Base-by-base conservation (phyloP, 2,113 vertebrate species). In the Hemicordylus capensis region DNA sequence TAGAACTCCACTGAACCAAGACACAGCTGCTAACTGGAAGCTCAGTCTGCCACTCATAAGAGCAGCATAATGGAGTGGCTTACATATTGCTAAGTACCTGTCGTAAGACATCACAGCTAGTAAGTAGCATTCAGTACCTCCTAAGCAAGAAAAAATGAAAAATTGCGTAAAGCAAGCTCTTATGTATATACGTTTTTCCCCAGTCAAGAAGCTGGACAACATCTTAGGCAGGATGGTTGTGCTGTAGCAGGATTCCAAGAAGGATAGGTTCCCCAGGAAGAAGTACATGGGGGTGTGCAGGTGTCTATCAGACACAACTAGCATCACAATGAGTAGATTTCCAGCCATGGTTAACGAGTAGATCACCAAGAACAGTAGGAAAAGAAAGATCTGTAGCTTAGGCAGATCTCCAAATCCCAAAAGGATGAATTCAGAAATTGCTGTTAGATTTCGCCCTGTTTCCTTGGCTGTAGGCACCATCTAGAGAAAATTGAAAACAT, bases 251-350 rank as follows among this genome's bases (percentile, higher is more conserved):
- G 81, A 75, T 39, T 91, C 87, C 79, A 91, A 70, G 22, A 80
- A 81, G 22, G 87, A 81, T 51, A 91, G 84, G 17, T 91, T 91
- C 17, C 63, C 80, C 24, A 91, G 63, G 42, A 89, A 91, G 61
- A 89, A 87, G 67, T 91, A 91, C 90, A 91, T 91, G 2, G 90
- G 87, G 3, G 37, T 91, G 44, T 91, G 90, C 15, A 91, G 67
- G 4, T 85, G 67, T 20, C 7, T 19, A 48, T 59, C 61, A 58
- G 4, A 15, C 46, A 83, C 77, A 69, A 91, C 85, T n/a, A 85
- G 42, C 4, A 51, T 8, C 19, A 91, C 20, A 56, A 91, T 89
- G 14, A 89, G 22, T 15, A 80, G 39, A 34, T 91, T 91, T 0
- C 56, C 77, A 81, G 28, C 19, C 58, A 86, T 75, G 46, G 70